These are phyloP conservation scores for Amiota mariae DNA, from an alignment of 2,888 invertebrate species.

Conservation along the genomic window DNA sequence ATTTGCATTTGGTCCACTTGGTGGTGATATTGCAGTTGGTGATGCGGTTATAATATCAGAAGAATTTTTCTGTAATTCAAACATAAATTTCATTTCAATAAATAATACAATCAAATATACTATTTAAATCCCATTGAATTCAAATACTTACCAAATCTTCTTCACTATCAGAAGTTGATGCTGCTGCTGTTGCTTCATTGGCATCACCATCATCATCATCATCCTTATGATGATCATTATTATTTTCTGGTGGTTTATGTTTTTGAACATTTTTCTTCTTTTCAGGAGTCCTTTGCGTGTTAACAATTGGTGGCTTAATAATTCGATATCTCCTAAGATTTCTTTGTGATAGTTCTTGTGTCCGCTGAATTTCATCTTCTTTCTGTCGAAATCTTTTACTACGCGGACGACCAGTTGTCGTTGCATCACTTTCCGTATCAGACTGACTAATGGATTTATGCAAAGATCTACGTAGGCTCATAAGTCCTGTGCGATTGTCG, in stretches of 20 bases:
- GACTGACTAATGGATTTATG: conserved; percentile 52
- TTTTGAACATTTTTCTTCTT: conserved; percentile 12
- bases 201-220: too few species aligned
- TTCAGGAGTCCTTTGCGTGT: conserved; percentile 42
- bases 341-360: conserved; percentile 37
- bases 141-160: conserved; percentile 26
- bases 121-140: neutral
- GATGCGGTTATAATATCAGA: conserved; percentile 67
- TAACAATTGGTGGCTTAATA: conserved; percentile 39
- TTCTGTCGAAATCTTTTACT: conserved; percentile 11
- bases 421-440: conserved; percentile 56
- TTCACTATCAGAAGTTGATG: neutral
- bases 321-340: conserved; percentile 41
- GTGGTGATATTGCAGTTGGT: conserved; percentile 48
- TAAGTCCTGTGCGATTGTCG: conserved; percentile 51
- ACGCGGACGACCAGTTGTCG: neutral
- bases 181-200: neutral
- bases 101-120: too few species aligned
- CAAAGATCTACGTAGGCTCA: conserved; percentile 51
- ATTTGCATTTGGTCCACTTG: conserved; percentile 17
- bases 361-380: neutral
- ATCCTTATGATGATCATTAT: neutral
- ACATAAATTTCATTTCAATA: neutral
- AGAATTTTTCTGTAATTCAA: conserved; percentile 49
- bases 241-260: neutral